Evolutionary conservation across 2,113 vertebrate genomes (phyloP).

Genomic region (Serilophus lunatus): DNA sequence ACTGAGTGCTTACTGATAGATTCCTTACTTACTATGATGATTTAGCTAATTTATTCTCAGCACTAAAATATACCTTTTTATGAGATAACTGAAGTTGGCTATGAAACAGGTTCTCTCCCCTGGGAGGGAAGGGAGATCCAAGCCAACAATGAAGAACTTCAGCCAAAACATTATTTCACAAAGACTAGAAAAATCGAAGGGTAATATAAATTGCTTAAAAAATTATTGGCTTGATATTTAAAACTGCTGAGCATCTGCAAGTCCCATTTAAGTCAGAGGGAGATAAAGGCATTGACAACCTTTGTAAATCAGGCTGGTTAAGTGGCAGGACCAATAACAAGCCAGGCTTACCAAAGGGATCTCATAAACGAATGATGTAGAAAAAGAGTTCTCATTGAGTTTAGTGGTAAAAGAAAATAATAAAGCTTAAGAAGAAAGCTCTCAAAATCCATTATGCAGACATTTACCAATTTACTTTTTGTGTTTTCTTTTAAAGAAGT

Average conservation of each 20-base stretch:
- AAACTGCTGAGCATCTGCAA: conserved; percentile 5
- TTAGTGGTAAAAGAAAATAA: background rate
- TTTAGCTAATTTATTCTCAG: background rate
- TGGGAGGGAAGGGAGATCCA: background rate
- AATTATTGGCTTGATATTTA: conserved; percentile 21
- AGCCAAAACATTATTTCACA: conserved; percentile 5
- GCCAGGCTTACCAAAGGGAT: background rate
- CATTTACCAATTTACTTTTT: background rate
- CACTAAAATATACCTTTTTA: background rate
- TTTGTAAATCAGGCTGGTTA: background rate
- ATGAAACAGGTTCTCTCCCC: background rate
- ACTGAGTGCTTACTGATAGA: background rate
- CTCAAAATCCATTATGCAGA: background rate
- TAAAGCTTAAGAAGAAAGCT: background rate
- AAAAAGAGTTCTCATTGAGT: background rate
- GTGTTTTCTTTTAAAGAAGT: background rate
- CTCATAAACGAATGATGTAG: background rate
- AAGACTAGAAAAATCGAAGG: background rate
- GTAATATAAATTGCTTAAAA: conserved; percentile 3
- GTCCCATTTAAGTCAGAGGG: background rate
- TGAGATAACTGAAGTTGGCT: background rate
- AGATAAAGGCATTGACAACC: background rate
- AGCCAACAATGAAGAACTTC: background rate
- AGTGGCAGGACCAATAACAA: background rate
- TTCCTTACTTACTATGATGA: background rate